These are phyloP conservation scores for Cepaea nemoralis DNA, from an alignment of 1,140 invertebrate genomes.

Conservation along the genomic window DNA sequence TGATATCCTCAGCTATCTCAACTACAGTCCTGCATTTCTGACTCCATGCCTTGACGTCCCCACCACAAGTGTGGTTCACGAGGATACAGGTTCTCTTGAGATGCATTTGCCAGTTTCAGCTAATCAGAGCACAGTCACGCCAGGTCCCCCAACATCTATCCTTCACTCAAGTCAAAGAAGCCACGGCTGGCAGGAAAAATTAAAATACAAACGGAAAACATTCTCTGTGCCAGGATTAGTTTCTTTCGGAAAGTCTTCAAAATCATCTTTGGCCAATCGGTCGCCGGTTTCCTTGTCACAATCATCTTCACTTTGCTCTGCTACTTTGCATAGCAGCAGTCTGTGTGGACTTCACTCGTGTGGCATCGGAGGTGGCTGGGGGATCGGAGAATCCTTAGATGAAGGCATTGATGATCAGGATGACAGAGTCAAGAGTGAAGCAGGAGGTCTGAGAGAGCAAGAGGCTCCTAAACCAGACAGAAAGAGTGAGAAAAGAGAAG, in stretches of 20 bases:
- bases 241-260: constrained; percentile 1
- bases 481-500: constrained; percentile 24
- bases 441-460: constrained; percentile 51
- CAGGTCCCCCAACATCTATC: constrained; percentile 49
- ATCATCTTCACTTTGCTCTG: constrained; percentile 14
- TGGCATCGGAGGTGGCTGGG: constrained; percentile 2
- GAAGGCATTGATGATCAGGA: constrained; percentile 4
- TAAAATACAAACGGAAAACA: constrained; percentile 39
- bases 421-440: constrained; percentile 42
- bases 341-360: constrained; percentile 25
- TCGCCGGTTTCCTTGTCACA: not conserved
- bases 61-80: constrained; percentile 79
- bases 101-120: constrained; percentile 52
- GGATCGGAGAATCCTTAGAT: not conserved
- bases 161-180: constrained; percentile 53
- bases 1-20: constrained; percentile 85
- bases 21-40: constrained; percentile 82
- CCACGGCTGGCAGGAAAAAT: constrained; percentile 41
- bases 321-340: constrained; percentile 39
- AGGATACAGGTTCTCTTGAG: constrained; percentile 76
- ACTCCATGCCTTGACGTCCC: constrained; percentile 85
- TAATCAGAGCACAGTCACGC: not conserved
- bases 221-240: constrained; percentile 32
- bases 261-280: not conserved
- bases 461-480: constrained; percentile 42